A percentile compares a stretch with the other conserved stretches of the same genome.
phyloP scores from a whole-genome alignment of 2,797 vertebrate genomes.

The Falco columbarius region DNA sequence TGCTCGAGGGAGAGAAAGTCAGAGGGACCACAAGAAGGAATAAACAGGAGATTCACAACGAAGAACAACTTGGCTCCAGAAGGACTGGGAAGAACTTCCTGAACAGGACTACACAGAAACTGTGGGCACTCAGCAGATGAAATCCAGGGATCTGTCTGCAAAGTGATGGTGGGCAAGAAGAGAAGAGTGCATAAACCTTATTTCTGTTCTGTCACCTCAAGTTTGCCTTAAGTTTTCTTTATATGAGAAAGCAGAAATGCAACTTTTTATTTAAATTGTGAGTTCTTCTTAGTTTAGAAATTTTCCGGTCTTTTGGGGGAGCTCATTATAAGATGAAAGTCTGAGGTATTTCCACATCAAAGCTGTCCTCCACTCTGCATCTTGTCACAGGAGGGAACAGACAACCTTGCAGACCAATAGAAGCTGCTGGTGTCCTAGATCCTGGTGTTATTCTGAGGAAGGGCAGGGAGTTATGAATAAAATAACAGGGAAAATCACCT shows the following conservation, averaged over 20 bases:
- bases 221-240: neutral
- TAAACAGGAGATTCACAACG: neutral
- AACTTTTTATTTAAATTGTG: neutral
- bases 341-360: conserved; percentile 32
- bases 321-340: conserved; percentile 12
- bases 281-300: neutral
- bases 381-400: neutral
- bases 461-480: neutral
- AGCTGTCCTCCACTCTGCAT: neutral
- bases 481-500: neutral
- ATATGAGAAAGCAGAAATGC: neutral
- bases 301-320: neutral
- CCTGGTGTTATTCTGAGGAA: neutral
- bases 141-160: neutral
- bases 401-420: neutral
- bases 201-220: neutral
- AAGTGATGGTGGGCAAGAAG: neutral
- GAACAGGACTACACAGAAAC: neutral
- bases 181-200: neutral
- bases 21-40: neutral
- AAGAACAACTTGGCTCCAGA: neutral
- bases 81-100: neutral
- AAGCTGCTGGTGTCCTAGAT: neutral
- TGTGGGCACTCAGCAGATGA: neutral
- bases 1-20: neutral